A percentile compares a stretch with the other conserved stretches of the same genome.
Conservation (phyloP, 2,888 invertebrate species). For the Dryadula phaetusa region DNA sequence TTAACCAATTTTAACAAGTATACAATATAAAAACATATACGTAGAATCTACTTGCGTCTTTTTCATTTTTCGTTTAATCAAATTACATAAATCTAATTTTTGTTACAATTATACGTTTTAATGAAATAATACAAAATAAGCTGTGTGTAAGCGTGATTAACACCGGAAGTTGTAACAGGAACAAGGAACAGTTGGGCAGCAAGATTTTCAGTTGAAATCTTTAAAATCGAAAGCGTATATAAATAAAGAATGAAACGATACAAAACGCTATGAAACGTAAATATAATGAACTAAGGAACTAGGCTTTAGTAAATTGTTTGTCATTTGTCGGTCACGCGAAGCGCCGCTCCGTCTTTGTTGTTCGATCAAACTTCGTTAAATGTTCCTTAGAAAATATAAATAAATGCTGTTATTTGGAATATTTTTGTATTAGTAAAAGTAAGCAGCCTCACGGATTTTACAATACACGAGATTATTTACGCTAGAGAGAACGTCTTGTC, state of each 20-base stretch:
- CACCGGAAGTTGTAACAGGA: slow-evolving; percentile 18
- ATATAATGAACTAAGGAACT: slow-evolving; percentile 52
- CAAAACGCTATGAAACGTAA: slow-evolving; percentile 4
- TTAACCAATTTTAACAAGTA: too few species aligned
- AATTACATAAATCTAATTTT: too few species aligned
- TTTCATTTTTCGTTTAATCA: too few species aligned
- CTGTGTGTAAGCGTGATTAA: background rate
- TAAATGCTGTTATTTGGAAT: slow-evolving; percentile 27
- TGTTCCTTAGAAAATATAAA: slow-evolving; percentile 29
- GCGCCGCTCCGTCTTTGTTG: slow-evolving; percentile 53
- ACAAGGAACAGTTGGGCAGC: background rate
- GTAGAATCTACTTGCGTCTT: too few species aligned
- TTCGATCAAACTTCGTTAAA: slow-evolving; percentile 47
- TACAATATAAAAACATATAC: too few species aligned
- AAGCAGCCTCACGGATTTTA: too few species aligned
- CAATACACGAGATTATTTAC: too few species aligned
- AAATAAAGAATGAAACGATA: slow-evolving; percentile 8
- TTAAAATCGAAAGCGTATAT: slow-evolving; percentile 8
- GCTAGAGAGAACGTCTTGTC: too few species aligned
- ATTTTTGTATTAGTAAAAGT: too few species aligned
- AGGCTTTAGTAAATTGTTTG: slow-evolving; percentile 44
- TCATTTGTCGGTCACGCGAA: slow-evolving; percentile 59
- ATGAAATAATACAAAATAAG: background rate
- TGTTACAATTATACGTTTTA: background rate
- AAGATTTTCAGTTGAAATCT: background rate